These are phyloP conservation scores for Acanthosepion esculentum DNA, from an alignment of 2,888 invertebrate genomes.

Conservation along the genomic window DNA sequence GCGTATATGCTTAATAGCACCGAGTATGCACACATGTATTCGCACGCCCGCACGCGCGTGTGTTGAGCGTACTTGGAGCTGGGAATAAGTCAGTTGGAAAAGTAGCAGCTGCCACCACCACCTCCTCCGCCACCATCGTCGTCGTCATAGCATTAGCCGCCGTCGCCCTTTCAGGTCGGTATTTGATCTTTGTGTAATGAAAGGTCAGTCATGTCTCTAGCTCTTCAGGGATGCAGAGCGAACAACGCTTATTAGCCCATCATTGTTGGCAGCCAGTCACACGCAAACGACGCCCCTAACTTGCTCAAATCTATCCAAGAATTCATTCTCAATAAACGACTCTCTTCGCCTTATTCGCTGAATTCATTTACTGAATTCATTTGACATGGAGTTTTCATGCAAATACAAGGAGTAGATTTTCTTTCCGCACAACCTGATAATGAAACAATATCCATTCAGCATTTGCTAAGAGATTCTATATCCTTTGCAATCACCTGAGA, in stretches of 20 bases:
- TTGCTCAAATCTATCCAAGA: conserved; percentile 9
- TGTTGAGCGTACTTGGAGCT: not conserved
- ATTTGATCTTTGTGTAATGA: conserved; percentile 23
- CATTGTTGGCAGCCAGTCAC: conserved; percentile 22
- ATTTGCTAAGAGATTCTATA: not conserved
- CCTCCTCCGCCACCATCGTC: not conserved
- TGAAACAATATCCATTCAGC: not conserved
- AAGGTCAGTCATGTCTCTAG: not conserved
- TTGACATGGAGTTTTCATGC: not conserved
- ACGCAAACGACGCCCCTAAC: conserved; percentile 33
- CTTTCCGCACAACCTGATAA: not conserved
- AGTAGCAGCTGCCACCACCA: not conserved
- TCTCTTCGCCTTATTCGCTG: not conserved
- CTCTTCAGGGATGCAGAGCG: not conserved
- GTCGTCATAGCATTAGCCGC: not conserved
- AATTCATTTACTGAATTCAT: not conserved
- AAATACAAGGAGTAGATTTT: not conserved
- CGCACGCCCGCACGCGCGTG: not conserved
- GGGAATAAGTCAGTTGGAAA: conserved; percentile 7
- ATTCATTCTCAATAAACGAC: not conserved
- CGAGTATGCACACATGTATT: not conserved
- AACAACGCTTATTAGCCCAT: conserved; percentile 33
- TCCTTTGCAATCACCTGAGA: not conserved
- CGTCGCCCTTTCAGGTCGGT: conserved; percentile 8
- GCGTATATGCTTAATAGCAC: not conserved